These are phyloP conservation scores for Oscheius sp. DNA, from an alignment of 1,140 invertebrate genomes.

Conservation along the genomic window DNA sequence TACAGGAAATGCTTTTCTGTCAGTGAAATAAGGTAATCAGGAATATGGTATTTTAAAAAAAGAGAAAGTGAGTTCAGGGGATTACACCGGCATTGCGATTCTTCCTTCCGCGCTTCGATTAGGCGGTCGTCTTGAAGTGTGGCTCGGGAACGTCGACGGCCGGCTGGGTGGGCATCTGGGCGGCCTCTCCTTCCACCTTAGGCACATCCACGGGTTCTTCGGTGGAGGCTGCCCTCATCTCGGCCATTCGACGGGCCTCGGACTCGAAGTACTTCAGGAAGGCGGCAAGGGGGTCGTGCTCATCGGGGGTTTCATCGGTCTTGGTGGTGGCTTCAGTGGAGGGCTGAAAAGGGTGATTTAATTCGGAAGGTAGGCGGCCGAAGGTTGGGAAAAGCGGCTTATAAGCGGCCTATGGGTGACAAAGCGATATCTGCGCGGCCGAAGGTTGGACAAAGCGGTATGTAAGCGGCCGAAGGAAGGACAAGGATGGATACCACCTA, in stretches of 20 bases:
- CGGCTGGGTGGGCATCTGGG: background rate
- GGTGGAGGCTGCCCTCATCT: background rate
- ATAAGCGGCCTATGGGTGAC: background rate
- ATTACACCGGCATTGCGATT: slow-evolving; percentile 10
- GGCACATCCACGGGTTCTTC: background rate
- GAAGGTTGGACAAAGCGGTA: too few relatives aligned
- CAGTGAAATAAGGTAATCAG: background rate
- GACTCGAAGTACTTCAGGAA: background rate
- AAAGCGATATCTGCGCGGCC: background rate
- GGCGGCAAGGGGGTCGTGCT: background rate
- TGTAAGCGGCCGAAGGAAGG: too few relatives aligned
- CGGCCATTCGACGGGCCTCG: slow-evolving; percentile 3
- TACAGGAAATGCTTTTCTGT: background rate
- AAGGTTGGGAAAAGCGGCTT: background rate
- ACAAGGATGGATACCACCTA: too few relatives aligned
- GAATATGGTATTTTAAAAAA: too few relatives aligned
- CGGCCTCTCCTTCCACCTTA: slow-evolving; percentile 2
- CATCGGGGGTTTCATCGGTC: background rate
- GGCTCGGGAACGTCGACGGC: background rate
- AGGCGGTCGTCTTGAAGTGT: background rate
- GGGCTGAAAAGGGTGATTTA: background rate
- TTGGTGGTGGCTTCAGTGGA: background rate
- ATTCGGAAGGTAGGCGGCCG: background rate
- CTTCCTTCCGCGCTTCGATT: background rate
- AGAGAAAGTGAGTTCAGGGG: background rate